A percentile compares a stretch with the other conserved stretches of the same genome.
Evolutionary conservation across 2,113 vertebrate genomes (phyloP).

Genomic region (Phaethornis superciliosus): DNA sequence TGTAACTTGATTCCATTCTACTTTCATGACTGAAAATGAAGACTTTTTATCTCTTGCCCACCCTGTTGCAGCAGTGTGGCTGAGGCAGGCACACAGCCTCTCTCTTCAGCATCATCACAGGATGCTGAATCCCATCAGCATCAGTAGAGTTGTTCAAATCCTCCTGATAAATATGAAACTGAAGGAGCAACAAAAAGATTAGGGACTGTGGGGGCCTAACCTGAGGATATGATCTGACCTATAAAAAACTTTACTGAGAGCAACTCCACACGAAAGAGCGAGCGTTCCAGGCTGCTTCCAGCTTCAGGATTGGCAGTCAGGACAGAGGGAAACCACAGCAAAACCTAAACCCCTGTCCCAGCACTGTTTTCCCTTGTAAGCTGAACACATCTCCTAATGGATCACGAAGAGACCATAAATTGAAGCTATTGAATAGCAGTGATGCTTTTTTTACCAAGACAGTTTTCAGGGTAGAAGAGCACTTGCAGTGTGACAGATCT

Average conservation of each 20-base stretch:
- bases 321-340: background rate
- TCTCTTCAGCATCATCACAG: background rate
- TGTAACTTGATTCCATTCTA: background rate
- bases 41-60: background rate
- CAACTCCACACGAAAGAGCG: accelerated
- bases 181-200: background rate
- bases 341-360: background rate
- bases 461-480: background rate
- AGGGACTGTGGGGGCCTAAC: background rate
- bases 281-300: background rate
- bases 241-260: background rate
- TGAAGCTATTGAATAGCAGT: background rate
- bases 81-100: background rate
- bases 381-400: background rate
- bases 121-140: background rate
- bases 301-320: background rate
- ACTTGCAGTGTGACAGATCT: background rate
- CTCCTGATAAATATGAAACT: background rate
- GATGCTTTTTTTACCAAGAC: background rate
- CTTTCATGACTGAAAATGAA: background rate
- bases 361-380: background rate
- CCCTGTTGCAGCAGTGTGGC: background rate
- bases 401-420: background rate
- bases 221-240: background rate
- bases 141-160: background rate